Conservation (phyloP, 2,113 vertebrate species). For the Laticauda colubrina region DNA sequence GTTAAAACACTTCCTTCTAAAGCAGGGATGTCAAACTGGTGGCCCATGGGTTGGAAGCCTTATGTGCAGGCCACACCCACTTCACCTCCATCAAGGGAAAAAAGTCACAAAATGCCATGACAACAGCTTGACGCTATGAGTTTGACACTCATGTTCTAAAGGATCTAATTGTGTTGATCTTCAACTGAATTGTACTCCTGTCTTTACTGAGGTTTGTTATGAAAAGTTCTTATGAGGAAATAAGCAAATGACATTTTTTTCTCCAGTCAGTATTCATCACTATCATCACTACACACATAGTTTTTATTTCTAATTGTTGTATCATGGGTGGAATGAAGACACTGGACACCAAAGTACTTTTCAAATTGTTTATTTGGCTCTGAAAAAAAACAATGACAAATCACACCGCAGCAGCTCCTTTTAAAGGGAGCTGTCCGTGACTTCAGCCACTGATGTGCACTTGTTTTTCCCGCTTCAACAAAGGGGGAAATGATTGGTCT, state of each 20-base stretch:
- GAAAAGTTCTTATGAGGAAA: neutral
- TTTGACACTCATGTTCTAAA: neutral
- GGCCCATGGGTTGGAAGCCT: neutral
- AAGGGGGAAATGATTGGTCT: no score
- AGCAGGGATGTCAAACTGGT: neutral
- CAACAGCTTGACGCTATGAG: rapidly evolving
- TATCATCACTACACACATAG: neutral
- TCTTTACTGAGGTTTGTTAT: neutral
- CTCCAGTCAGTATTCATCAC: neutral
- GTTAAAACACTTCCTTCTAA: neutral
- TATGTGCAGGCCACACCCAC: neutral
- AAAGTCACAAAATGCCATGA: neutral
- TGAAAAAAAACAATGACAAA: no score
- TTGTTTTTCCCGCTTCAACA: no score
- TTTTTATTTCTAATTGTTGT: neutral
- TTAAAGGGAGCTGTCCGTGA: no score
- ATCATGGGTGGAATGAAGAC: no score
- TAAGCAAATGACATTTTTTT: neutral
- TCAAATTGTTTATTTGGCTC: no score
- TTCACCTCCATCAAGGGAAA: neutral
- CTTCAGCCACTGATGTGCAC: no score
- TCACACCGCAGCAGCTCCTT: no score
- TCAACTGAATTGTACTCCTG: neutral
- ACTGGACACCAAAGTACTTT: no score
- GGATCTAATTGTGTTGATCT: neutral